A percentile compares a stretch with the other conserved stretches of the same genome.
These are phyloP conservation scores for Peromyscus melanophrys DNA, from an alignment of 2,797 vertebrate species.

Conservation along the genomic window DNA sequence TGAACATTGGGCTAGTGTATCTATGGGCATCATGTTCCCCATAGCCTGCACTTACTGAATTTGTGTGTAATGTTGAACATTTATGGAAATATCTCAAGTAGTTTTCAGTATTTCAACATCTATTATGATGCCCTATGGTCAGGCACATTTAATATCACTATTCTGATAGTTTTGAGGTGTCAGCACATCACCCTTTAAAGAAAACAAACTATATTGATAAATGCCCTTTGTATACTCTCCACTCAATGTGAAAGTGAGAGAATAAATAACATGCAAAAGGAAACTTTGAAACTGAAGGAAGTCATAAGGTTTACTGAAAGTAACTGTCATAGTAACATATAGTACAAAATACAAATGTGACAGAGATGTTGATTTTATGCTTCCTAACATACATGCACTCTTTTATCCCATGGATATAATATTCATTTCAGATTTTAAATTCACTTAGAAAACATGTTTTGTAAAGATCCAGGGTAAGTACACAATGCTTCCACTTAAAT, in stretches of 20 bases:
- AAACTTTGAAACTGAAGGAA: neutral
- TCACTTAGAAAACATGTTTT: neutral
- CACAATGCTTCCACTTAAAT: neutral
- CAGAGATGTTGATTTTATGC: too few species aligned
- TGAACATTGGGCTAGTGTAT: neutral
- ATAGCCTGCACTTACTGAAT: too few species aligned
- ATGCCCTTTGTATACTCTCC: neutral
- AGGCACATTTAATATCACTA: neutral
- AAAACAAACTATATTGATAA: too few species aligned
- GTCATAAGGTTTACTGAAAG: neutral
- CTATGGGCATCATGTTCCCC: neutral
- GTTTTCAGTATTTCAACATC: too few species aligned
- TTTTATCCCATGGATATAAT: neutral
- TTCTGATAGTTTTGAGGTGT: neutral
- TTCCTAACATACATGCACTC: neutral
- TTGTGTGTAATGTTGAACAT: neutral
- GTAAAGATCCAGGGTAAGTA: neutral
- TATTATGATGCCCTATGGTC: neutral
- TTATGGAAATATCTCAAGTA: neutral
- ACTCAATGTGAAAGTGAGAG: neutral
- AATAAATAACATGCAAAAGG: neutral
- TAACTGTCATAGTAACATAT: too few species aligned
- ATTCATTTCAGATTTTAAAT: neutral
- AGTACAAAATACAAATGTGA: neutral
- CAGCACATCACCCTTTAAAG: neutral